Evolutionary conservation across 2,113 vertebrate species (phyloP), one percentile per base, ranked within the genome.

Genomic region (Agapornis roseicollis): DNA sequence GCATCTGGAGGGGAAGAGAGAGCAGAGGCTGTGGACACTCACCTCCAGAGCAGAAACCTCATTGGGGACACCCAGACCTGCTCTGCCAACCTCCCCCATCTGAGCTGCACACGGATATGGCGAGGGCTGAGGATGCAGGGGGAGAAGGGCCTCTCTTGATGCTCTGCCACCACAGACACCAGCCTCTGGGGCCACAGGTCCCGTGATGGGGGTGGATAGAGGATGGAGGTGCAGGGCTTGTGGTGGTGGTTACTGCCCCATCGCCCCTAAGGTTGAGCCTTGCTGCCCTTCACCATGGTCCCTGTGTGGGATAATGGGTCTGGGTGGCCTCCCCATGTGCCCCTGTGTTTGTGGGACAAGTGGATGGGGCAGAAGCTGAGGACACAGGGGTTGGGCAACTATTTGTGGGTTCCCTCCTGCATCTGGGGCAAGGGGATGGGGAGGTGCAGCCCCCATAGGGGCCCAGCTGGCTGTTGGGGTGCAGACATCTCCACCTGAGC

Each of bases 21-120:
- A 44, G 18, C 50, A 56, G 19, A 24, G 58, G 25, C 58, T 87
- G 46, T 0, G 5, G 47, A 18, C 9, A 5, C 0, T 4, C 37
- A 29, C 9, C 2, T 2, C 8, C 0, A 0, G 0, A 2, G 52
- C 60, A 42, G 60, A 49, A 55, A 14, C 39, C n/a, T 33, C 16
- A 1, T 1, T 1, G 41, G 7, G 31, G 49, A 28, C 2, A 1
- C 15, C n/a, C 17, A 0, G 0, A 29, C 16, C 58, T 71, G 56
- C 35, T 22, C 28, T 35, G 41, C n/a, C 35, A 35, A 25, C 20
- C 33, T 56, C 49, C 47, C 49, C 4, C 15, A 8, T 33, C 33
- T 13, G 44, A 65, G 66, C 58, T 20, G 33, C 1, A 2, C 7
- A 14, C 3, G 1, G 12, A 31, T 37, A 17, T 0, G 2, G 35